Evolutionary conservation across 2,888 invertebrate genomes (phyloP), one percentile per base, ranked within the genome.

Genomic region (Microplitis deprimator): DNA sequence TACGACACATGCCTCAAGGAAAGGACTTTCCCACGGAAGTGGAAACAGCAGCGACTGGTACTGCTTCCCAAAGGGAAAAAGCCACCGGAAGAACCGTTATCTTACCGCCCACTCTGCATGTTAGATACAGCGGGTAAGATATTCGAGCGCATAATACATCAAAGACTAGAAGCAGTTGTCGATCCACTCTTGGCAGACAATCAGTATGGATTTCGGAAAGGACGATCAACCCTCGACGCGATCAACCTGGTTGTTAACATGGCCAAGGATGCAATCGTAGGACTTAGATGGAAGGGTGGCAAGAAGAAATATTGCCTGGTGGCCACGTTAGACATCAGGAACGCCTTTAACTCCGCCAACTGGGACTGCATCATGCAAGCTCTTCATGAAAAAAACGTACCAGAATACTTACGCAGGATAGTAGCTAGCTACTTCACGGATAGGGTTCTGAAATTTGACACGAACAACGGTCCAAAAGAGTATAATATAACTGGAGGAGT

Each of bases 311-410:
- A 73, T 1, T 76, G 76, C 68, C 8, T 72, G 50, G 71, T 79
- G 61, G 77, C 70, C 1, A 64, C 73, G 1, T 64, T 82, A 0
- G 80, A 80, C 38, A 77, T 82, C n/a, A 80, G 41, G 13, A 81
- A 82, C 39, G 84, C 82, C n/a, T 84, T 84, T 69, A 83, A 84
- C 61, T 80, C 81, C 17, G 82, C 81, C 6, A 74, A 76, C 20
- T 81, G 82, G 82, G 69, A 69, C 10, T 68, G 70, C 59, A 79
- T 78, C 65, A n/a, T 81, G 75, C 38, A 60, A 20, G 80, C 80
- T 16, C 75, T 83, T 20, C 50, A 75, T 29, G 38, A 41, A 16
- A 60, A 76, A 50, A 16, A 71, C 6, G 78, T 79, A 7, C 80
- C 82, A 20, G 70, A 61, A 29, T 83, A 84, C 72, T 71, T 83